phyloP scores from a whole-genome alignment of 2,888 invertebrate species.

The Cerastoderma edule region DNA sequence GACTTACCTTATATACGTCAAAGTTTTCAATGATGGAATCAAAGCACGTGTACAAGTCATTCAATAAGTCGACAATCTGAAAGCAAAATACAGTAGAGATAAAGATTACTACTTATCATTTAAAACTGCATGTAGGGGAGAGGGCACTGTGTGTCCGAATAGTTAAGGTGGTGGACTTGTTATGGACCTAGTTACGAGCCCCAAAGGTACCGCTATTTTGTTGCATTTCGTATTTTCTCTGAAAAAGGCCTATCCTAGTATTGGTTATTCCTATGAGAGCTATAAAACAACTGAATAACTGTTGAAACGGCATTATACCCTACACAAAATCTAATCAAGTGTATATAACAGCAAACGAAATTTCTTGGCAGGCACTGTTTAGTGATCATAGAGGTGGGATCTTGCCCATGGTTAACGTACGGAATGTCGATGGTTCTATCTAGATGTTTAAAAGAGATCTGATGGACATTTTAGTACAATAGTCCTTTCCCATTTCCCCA shows the following conservation, averaged over 20 bases:
- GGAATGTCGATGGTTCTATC: no score
- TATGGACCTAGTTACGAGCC: neutral
- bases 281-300: no score
- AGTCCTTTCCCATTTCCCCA: no score
- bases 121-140: neutral
- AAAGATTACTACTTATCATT: neutral
- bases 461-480: no score
- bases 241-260: neutral
- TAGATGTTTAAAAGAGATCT: no score
- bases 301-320: no score
- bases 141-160: neutral
- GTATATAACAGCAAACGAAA: no score
- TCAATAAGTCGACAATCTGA: constrained; percentile 97
- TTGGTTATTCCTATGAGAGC: no score
- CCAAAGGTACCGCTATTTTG: neutral
- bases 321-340: no score
- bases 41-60: constrained; percentile 98
- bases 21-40: constrained; percentile 97
- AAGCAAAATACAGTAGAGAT: constrained; percentile 54
- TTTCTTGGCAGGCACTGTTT: no score
- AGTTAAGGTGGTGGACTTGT: neutral
- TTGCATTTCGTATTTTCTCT: neutral
- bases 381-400: no score
- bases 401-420: no score
- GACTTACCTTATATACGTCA: constrained; percentile 93